These are phyloP conservation scores for Ecdyonurus torrentis DNA, from an alignment of 2,888 invertebrate species.

Conservation along the genomic window DNA sequence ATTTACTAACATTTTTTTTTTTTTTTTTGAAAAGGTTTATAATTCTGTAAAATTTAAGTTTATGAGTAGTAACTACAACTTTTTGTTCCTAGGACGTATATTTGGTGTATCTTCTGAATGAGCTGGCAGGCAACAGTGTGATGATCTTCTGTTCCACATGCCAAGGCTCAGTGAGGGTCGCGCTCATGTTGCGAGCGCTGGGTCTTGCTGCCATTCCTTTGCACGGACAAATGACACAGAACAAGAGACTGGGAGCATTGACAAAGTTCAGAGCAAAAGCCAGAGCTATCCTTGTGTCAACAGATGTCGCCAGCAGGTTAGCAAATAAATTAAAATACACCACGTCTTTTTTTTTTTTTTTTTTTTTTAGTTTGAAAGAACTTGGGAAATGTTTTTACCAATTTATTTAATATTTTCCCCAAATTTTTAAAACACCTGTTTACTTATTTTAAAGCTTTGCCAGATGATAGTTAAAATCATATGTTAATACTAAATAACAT, in stretches of 20 bases:
- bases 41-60: no score
- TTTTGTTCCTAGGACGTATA: constrained; percentile 78
- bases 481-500: no score
- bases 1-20: no score
- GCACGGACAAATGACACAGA: constrained; percentile 99
- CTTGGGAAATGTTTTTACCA: no score
- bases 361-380: no score
- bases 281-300: constrained; percentile 90
- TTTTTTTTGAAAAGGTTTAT: no score
- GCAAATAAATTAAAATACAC: no score
- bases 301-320: constrained; percentile 78
- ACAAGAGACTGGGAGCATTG: constrained; percentile 83
- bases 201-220: constrained; percentile 90
- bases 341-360: no score
- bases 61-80: no score
- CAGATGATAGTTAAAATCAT: no score
- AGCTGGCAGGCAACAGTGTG: constrained; percentile 85
- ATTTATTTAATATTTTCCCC: constrained; percentile 5
- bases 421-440: no score
- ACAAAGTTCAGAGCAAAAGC: constrained; percentile 93
- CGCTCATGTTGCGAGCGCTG: constrained; percentile 73
- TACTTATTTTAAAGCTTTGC: no score
- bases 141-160: constrained; percentile 97
- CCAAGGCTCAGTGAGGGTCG: constrained; percentile 74
- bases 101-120: constrained; percentile 86